A percentile compares a stretch with the other conserved stretches of the same genome.
Conservation (phyloP, 2,888 invertebrate species). For the Helleia helle region DNA sequence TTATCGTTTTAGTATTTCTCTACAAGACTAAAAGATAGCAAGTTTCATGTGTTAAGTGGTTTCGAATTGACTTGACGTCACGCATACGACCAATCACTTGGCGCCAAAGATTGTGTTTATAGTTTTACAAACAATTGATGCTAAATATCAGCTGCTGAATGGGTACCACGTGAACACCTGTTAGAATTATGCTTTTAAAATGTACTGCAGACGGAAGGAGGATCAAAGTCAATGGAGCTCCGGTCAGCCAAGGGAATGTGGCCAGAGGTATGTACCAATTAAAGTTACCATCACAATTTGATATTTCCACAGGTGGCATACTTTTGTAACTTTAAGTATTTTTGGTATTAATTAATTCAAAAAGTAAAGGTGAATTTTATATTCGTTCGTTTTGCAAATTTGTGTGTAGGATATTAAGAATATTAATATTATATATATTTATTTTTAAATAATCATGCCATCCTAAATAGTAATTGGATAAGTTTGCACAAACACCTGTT, state of each 20-base stretch:
- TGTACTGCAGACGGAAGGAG: slow-evolving; percentile 67
- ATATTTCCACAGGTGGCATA: background rate
- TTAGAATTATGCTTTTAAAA: slow-evolving; percentile 64
- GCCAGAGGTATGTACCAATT: slow-evolving; percentile 56
- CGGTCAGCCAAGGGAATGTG: slow-evolving; percentile 54
- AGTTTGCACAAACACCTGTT: too few relatives aligned
- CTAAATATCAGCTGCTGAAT: slow-evolving; percentile 38
- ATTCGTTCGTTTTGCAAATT: too few relatives aligned
- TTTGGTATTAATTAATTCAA: too few relatives aligned
- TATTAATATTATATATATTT: too few relatives aligned
- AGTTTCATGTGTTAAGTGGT: slow-evolving; percentile 41
- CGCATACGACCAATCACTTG: slow-evolving; percentile 51
- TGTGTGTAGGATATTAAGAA: too few relatives aligned
- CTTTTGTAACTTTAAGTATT: slow-evolving; percentile 3
- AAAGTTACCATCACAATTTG: background rate
- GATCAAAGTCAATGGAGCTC: slow-evolving; percentile 63
- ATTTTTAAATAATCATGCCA: too few relatives aligned
- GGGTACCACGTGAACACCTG: slow-evolving; percentile 46
- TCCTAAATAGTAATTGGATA: too few relatives aligned
- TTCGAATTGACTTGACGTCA: slow-evolving; percentile 64
- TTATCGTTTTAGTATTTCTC: slow-evolving; percentile 26
- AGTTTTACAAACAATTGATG: slow-evolving; percentile 36
- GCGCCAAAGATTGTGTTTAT: slow-evolving; percentile 41
- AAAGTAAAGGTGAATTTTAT: too few relatives aligned
- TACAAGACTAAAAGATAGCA: slow-evolving; percentile 30